Percentiles rank a stretch among this genome's conserved stretches.
Conservation (phyloP, 2,113 vertebrate genomes). For the Zosterops pallidus region DNA sequence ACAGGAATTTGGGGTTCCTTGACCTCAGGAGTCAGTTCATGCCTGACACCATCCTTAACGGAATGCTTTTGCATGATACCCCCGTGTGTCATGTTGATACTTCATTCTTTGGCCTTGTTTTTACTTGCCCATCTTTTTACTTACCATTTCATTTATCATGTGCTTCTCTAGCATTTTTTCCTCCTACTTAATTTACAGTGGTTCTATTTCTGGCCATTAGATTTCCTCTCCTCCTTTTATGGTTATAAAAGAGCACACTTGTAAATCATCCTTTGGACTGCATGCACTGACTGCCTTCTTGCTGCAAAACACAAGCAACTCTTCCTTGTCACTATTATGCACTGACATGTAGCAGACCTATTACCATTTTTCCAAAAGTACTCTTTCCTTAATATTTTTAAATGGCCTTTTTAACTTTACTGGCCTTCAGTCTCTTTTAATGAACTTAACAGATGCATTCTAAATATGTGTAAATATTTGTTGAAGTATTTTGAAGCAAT, state of each 20-base stretch:
- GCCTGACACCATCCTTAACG: neutral
- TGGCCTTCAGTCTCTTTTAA: neutral
- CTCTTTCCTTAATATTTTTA: neutral
- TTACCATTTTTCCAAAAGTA: slow-evolving; percentile 14
- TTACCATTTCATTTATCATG: neutral
- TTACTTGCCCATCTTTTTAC: neutral
- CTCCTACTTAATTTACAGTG: neutral
- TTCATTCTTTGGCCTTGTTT: neutral
- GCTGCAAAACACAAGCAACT: slow-evolving; percentile 16
- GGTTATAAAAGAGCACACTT: neutral
- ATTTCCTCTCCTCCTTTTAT: slow-evolving; percentile 63
- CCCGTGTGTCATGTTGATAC: neutral
- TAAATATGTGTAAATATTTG: neutral
- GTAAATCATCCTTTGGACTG: slow-evolving; percentile 12
- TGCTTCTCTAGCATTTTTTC: neutral
- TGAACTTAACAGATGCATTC: neutral
- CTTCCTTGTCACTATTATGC: neutral
- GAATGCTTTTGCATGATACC: neutral
- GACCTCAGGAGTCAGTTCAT: neutral
- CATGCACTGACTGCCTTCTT: neutral
- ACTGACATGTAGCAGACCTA: slow-evolving; percentile 16
- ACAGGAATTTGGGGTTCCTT: neutral
- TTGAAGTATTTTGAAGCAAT: neutral
- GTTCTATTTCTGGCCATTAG: slow-evolving; percentile 47
- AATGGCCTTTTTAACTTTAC: neutral